Evolutionary conservation across 2,888 invertebrate genomes (phyloP), one percentile per base, ranked within the genome.

Genomic region (Clepsis dumicolana): DNA sequence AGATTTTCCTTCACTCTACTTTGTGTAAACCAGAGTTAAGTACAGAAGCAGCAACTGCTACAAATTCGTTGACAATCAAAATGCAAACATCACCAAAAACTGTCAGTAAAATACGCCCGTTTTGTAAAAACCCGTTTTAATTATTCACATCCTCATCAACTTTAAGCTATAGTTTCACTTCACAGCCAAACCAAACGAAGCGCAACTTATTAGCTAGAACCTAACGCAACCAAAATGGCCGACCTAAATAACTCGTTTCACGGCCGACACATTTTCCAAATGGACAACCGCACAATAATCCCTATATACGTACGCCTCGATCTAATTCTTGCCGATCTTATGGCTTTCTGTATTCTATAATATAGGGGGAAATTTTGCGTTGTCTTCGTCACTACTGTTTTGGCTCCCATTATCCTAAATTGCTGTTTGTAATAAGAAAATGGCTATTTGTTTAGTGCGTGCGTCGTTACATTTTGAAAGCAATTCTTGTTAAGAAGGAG

Each of bases 261-360:
- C 59, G 32, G n/a, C 50, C 59, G 65, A 65, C 65, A 65, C 65
- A 65, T 52, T 56, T 59, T 65, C 59, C 12, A 52, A 65, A 41
- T 65, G 65, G 65, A 65, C 25, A 57, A 50, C 25, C 10, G 12
- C 50, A 52, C 18, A n/a, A 29, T 56, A 64, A 64, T 56, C 44
- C 56, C 24, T 35, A 12, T 54, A 27, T 63, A n/a, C 24, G 38
- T 38, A 32, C 35, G 41, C 14, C n/a, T 52, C 29, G 50, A 12
- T 65, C 64, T 65, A 59, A 65, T 64, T 64, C 64, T 38, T 60
- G 29, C 41, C 48, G 18, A 21, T 35, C 21, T 16, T 50, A 64
- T 21, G 21, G 59, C 35, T 59, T 38, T 50, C 14, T 24, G 27
- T 57, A 44, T 48, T 48, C 10, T 44, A 60, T 44, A 62, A 27